Percentiles rank a stretch among this genome's conserved stretches.
Evolutionary conservation across 2,113 vertebrate genomes (phyloP).

Genomic region (Eublepharis macularius): DNA sequence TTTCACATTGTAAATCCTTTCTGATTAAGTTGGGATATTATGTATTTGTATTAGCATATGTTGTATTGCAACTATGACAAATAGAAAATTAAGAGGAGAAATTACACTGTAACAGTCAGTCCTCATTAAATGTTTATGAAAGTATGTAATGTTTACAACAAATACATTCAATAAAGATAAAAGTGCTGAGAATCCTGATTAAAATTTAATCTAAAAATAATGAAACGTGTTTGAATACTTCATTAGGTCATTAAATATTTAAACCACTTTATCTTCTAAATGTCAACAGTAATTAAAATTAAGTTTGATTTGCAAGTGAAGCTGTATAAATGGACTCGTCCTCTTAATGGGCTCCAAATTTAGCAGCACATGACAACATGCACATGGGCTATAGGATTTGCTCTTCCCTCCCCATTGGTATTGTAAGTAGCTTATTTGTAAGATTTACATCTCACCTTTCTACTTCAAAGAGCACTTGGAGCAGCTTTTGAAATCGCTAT

Average conservation of each 20-base stretch:
- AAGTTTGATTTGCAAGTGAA: conserved; percentile 23
- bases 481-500: no score
- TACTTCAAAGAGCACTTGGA: no score
- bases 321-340: conserved; percentile 18
- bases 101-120: not conserved
- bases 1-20: not conserved
- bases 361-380: not conserved
- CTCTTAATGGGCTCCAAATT: not conserved
- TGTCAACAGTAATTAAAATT: conserved; percentile 48
- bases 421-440: no score
- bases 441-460: no score
- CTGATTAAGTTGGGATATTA: not conserved
- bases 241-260: conserved; percentile 39
- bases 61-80: not conserved
- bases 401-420: not conserved
- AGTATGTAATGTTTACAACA: not conserved
- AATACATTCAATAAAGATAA: conserved; percentile 13
- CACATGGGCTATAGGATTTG: not conserved
- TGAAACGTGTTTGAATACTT: conserved; percentile 16
- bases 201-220: conserved; percentile 38
- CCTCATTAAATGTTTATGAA: conserved; percentile 1
- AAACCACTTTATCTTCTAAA: conserved; percentile 15
- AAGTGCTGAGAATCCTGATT: conserved; percentile 6
- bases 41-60: not conserved
- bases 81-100: not conserved